Conservation (phyloP, 2,888 invertebrate genomes). For the Cactoblastis cactorum region DNA sequence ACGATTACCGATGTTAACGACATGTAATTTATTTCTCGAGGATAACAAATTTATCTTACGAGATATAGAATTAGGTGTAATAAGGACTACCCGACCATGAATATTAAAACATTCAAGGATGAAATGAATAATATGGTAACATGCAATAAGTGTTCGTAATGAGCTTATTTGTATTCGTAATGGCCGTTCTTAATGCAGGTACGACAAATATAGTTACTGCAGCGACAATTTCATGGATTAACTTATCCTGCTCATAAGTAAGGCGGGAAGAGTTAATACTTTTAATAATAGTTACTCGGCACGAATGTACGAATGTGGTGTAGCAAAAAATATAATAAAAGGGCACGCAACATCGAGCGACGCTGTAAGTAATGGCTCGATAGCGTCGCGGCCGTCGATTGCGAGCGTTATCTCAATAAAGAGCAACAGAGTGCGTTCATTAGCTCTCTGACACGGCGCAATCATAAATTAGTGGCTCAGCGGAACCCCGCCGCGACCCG, state of each 20-base stretch:
- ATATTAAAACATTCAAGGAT: slow-evolving; percentile 32
- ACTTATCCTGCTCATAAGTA: slow-evolving; percentile 46
- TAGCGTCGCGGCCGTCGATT: slow-evolving; percentile 56
- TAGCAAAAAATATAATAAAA: slow-evolving; percentile 59
- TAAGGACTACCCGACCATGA: slow-evolving; percentile 18
- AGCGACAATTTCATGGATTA: slow-evolving; percentile 53
- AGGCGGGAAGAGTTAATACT: slow-evolving; percentile 53
- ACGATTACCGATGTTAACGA: slow-evolving; percentile 9
- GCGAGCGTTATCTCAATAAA: slow-evolving; percentile 77
- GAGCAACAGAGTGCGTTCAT: slow-evolving; percentile 77
- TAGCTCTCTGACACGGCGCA: slow-evolving; percentile 75
- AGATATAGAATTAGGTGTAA: slow-evolving; percentile 2
- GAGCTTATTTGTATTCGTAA: slow-evolving; percentile 34
- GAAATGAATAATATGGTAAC: slow-evolving; percentile 36
- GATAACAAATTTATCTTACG: background rate
- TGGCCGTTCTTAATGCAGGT: slow-evolving; percentile 35
- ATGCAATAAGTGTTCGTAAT: slow-evolving; percentile 38
- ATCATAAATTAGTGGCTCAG: slow-evolving; percentile 66
- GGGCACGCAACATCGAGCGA: slow-evolving; percentile 66
- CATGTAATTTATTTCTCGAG: slow-evolving; percentile 7
- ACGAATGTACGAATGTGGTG: slow-evolving; percentile 58
- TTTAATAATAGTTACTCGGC: slow-evolving; percentile 64
- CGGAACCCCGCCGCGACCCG: slow-evolving; percentile 71
- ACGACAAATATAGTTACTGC: slow-evolving; percentile 42
- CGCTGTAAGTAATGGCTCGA: slow-evolving; percentile 67